Percentiles rank a stretch among this genome's conserved stretches.
These are phyloP conservation scores for Bibio marci DNA, from an alignment of 2,888 invertebrate genomes.

Conservation along the genomic window DNA sequence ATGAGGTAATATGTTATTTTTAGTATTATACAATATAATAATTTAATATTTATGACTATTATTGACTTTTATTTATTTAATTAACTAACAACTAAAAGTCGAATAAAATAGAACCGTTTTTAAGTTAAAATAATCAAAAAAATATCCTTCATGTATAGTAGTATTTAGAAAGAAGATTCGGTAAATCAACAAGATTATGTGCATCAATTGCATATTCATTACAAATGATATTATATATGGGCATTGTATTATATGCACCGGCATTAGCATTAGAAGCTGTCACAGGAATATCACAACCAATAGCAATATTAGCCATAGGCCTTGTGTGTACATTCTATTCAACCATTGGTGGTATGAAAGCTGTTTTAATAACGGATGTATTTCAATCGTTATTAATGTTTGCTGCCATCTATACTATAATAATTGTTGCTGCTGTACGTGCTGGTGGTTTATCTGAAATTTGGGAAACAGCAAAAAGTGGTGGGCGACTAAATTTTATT, in stretches of 20 bases:
- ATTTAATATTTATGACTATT: no score
- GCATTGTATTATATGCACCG: slow-evolving; percentile 86
- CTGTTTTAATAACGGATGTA: slow-evolving; percentile 73
- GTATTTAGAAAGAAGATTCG: slow-evolving; percentile 81
- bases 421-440: slow-evolving; percentile 51
- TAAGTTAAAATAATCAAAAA: background rate
- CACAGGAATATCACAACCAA: slow-evolving; percentile 54
- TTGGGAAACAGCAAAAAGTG: slow-evolving; percentile 49
- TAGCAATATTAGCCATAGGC: slow-evolving; percentile 55
- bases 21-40: background rate
- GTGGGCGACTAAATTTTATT: slow-evolving; percentile 50
- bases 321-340: slow-evolving; percentile 75
- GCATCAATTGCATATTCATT: slow-evolving; percentile 73
- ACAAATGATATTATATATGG: slow-evolving; percentile 82
- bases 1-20: slow-evolving; percentile 40
- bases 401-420: slow-evolving; percentile 59
- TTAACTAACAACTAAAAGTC: background rate
- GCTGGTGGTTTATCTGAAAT: slow-evolving; percentile 53
- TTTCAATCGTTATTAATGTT: slow-evolving; percentile 78
- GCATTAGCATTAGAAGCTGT: slow-evolving; percentile 77
- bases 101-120: background rate
- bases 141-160: slow-evolving; percentile 20
- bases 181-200: slow-evolving; percentile 49
- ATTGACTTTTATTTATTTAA: no score
- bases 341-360: slow-evolving; percentile 79